Base-by-base conservation (phyloP, 2,888 invertebrate genomes). In the Tetranychus truncatus region DNA sequence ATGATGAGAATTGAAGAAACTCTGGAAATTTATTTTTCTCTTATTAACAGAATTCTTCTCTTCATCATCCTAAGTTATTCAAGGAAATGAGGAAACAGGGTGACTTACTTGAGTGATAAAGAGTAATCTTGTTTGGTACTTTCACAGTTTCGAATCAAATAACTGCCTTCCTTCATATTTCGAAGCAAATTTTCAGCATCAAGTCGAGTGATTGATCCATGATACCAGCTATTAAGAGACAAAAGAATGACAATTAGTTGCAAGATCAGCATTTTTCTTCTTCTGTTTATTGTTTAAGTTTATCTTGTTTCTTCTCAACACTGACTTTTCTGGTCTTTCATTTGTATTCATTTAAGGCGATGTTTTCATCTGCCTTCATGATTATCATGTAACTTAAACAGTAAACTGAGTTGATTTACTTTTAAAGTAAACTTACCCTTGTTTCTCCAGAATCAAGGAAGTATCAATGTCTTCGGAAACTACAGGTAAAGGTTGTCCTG, bases 101-200 rank as follows among this genome's bases (percentile, higher is more conserved):
- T 71, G 21, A 87, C 91, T 88, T 86, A 95, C 95, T 95, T 95
- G 80, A 95, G 86, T 79, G 95, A 94, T 76, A 95, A 86, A 18
- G 95, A 95, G 83, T 92, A 95, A 84, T 95, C 94, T 82, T 91
- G 90, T 83, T 91, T 91, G 73, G 91, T 90, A 76, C 93, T 92
- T 84, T 95, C 94, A 83, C 94, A 94, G 83, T 92, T 92, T 80
- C 96, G 86, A 76, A 96, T 94, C 80, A 96, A 86, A 84, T 94
- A 96, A 81, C 92, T 93, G 78, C 95, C 95, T 85, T 95, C 95
- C 79, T 88, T 87, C 74, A 91, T 87, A 75, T 90, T 87, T 80
- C 91, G 85, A 74, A 96, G 85, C 78, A 93, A 88, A 82, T 88
- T 88, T 84, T 96, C 95, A 72, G 95, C 95, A 84, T 95, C 93